Base-by-base conservation (phyloP, 2,888 invertebrate genomes). In the Leptinotarsa rubiginosa region DNA sequence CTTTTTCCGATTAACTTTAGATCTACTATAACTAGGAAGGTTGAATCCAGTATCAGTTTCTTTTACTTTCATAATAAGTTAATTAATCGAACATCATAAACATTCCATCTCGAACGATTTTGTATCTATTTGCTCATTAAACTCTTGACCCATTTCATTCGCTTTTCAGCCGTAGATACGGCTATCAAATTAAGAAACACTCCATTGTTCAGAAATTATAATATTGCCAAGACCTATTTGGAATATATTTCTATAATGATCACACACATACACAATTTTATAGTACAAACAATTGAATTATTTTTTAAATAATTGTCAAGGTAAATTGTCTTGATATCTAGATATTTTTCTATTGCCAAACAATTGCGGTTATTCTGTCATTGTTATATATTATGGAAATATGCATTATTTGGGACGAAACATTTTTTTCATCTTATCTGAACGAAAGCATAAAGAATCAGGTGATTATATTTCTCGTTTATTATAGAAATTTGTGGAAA, bases 171-270 rank as follows among this genome's bases (percentile, higher is more conserved):
- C 31, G 64, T 74, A 65, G 31, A 66, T 70, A 47, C 54, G 74
- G 64, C 70, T 70, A 47, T 62, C 70, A 73, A 69, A 74, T 74
- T 70, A 49, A 62, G 74, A 64, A 74, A 74, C 65, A 54, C n/a
- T 67, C 74, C 49, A 74, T 74, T 74, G 74, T 74, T 74, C 70
- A 50, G 66, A 68, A 66, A 70, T 74, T 74, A 67, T 64, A 74
- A 70, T 74, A 74, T 74, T 71, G 68, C 74, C 68, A 65, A 74
- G 70, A 74, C 74, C 74, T 50, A 74, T 71, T 74, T 74, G 69
- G 66, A 71, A 70, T 52, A 74, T 65, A 67, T 70, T 74, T 74
- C 67, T 70, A 74, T 70, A 52, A 68, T 70, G 65, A 75, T 68
- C 75, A 73, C 73, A 31, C 31, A 31, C 31, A 31, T 10, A 31